A percentile compares a stretch with the other conserved stretches of the same genome.
phyloP scores from a whole-genome alignment of 2,113 vertebrate genomes.

The Bostrychus sinensis region DNA sequence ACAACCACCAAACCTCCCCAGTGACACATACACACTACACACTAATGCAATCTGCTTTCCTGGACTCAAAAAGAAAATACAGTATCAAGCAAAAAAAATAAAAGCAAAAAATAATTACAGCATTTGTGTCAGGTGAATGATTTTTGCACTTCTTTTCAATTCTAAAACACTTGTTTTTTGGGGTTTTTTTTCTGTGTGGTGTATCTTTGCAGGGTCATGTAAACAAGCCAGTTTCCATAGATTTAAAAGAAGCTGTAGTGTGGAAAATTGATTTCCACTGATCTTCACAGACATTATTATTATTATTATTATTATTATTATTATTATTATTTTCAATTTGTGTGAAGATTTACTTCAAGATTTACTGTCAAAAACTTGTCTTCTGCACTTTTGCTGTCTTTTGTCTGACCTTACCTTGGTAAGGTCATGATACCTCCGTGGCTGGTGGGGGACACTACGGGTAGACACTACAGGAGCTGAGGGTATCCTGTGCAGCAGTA shows the following conservation, averaged over 20 bases:
- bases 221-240: conserved; percentile 59
- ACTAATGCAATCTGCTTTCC: conserved; percentile 1
- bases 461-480: conserved; percentile 52
- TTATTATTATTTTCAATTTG: too few species aligned
- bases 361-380: too few species aligned
- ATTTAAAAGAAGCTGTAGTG: conserved; percentile 55
- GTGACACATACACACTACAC: conserved; percentile 10
- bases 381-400: neutral
- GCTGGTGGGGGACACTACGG: conserved; percentile 72
- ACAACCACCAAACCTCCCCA: conserved; percentile 42
- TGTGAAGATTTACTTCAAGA: neutral
- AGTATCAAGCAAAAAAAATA: conserved; percentile 5
- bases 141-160: conserved; percentile 4
- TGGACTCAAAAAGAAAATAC: conserved; percentile 15
- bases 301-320: too few species aligned
- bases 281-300: conserved; percentile 19
- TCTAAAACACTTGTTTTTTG: too few species aligned
- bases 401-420: conserved; percentile 82
- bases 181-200: too few species aligned
- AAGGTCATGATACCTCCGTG: conserved; percentile 85
- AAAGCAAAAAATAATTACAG: neutral
- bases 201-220: conserved; percentile 27
- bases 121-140: neutral
- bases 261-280: conserved; percentile 52
- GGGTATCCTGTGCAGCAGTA: conserved; percentile 80